A percentile compares a stretch with the other conserved stretches of the same genome.
Conservation (phyloP, 2,113 vertebrate genomes). For the Asarcornis scutulata region DNA sequence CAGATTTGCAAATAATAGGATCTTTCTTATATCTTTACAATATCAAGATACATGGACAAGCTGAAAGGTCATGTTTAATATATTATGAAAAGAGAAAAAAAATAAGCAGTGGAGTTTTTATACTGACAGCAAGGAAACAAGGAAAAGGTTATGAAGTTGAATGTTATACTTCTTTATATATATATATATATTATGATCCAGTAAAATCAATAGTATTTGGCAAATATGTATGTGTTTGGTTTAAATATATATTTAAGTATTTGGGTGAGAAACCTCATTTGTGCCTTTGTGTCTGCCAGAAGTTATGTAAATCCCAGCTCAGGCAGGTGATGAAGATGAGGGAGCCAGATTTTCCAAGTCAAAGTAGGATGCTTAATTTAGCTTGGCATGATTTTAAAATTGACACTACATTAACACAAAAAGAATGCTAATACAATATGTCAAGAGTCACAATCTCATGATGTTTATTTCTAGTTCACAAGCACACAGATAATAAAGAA, state of each 20-base stretch:
- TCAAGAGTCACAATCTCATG: background rate
- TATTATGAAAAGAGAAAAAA: background rate
- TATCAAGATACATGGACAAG: background rate
- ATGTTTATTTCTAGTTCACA: slow-evolving; percentile 15
- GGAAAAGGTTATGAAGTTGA: background rate
- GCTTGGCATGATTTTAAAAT: slow-evolving; percentile 50
- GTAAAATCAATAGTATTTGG: slow-evolving; percentile 21
- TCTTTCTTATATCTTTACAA: background rate
- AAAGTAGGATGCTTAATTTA: slow-evolving; percentile 36
- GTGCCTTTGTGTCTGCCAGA: slow-evolving; percentile 50
- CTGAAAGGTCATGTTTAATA: background rate
- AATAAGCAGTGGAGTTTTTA: background rate
- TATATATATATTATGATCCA: background rate
- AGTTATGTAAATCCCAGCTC: slow-evolving; percentile 20
- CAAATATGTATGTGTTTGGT: background rate
- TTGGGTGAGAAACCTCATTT: slow-evolving; percentile 35
- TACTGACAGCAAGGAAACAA: background rate
- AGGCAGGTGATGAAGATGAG: background rate
- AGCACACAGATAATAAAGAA: background rate
- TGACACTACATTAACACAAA: slow-evolving; percentile 34
- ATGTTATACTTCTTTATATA: background rate
- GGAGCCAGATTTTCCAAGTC: slow-evolving; percentile 40
- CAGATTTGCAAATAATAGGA: background rate
- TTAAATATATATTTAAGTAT: background rate
- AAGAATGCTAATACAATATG: slow-evolving; percentile 15